Evolutionary conservation across 2,797 vertebrate genomes (phyloP).

Genomic region (Heteromormyrus szaboi): DNA sequence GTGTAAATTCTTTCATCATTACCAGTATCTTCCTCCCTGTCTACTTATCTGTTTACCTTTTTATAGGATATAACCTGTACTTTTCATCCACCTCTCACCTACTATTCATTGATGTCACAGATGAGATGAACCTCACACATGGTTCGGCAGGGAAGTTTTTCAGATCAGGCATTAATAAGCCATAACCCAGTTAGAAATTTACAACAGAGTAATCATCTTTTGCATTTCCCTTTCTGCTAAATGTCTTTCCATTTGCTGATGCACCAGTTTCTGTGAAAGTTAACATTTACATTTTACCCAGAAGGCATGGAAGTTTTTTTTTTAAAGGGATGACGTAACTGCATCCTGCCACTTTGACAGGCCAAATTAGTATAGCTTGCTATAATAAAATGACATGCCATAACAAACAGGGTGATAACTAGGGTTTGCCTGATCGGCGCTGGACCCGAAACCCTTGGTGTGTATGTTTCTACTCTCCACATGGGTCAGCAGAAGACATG

Average conservation of each 20-base stretch:
- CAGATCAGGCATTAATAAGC: background rate
- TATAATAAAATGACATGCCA: background rate
- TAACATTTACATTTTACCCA: background rate
- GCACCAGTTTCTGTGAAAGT: background rate
- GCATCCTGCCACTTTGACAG: background rate
- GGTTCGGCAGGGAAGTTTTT: background rate
- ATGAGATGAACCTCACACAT: background rate
- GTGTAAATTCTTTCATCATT: background rate
- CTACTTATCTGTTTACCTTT: background rate
- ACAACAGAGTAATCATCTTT: background rate
- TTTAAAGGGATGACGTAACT: background rate
- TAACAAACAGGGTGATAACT: background rate
- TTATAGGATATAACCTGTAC: background rate
- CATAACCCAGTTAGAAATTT: background rate
- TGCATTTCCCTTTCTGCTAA: background rate
- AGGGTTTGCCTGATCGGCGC: background rate
- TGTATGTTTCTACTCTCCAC: background rate
- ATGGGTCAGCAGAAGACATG: background rate
- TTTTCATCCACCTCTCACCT: background rate
- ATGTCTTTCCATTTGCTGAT: background rate
- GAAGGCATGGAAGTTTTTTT: background rate
- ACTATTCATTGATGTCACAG: background rate
- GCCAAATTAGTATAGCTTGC: background rate
- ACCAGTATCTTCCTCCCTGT: background rate
- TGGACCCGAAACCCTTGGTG: background rate